These are phyloP conservation scores for Aethes cnicana DNA, from an alignment of 2,888 invertebrate species.

Conservation along the genomic window DNA sequence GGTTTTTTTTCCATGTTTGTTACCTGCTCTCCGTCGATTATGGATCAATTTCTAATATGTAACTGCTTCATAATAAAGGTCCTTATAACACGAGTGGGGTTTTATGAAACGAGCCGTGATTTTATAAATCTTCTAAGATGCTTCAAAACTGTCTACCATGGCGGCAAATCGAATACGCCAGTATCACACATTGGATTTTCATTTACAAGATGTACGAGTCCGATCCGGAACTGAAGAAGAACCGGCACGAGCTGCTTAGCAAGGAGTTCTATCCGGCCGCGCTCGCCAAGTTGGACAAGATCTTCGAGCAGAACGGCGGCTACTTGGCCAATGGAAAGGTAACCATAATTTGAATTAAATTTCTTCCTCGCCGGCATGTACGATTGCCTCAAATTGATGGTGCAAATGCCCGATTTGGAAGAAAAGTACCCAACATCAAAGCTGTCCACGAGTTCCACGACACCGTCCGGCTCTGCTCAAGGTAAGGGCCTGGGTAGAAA, in stretches of 20 bases:
- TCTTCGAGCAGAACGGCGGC: slow-evolving; percentile 75
- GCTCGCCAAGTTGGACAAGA: slow-evolving; percentile 69
- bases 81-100: too few species aligned
- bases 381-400: slow-evolving; percentile 64
- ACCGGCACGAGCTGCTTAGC: slow-evolving; percentile 51
- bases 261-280: slow-evolving; percentile 69
- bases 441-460: slow-evolving; percentile 56
- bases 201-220: slow-evolving; percentile 43
- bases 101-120: too few species aligned
- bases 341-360: slow-evolving; percentile 53
- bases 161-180: background rate
- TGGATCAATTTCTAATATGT: too few species aligned
- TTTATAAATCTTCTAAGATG: too few species aligned
- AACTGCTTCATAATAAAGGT: too few species aligned
- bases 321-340: slow-evolving; percentile 67
- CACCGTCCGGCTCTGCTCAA: slow-evolving; percentile 48
- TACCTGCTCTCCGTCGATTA: too few species aligned
- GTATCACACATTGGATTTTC: too few species aligned
- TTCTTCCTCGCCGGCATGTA: slow-evolving; percentile 74
- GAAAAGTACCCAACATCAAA: slow-evolving; percentile 59
- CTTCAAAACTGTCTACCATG: background rate
- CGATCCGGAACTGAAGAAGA: slow-evolving; percentile 64
- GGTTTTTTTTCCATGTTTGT: too few species aligned
- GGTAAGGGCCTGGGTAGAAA: slow-evolving; percentile 59
- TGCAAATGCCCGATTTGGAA: slow-evolving; percentile 45